phyloP scores from a whole-genome alignment of 2,113 vertebrate species.

The Addax nasomaculatus region DNA sequence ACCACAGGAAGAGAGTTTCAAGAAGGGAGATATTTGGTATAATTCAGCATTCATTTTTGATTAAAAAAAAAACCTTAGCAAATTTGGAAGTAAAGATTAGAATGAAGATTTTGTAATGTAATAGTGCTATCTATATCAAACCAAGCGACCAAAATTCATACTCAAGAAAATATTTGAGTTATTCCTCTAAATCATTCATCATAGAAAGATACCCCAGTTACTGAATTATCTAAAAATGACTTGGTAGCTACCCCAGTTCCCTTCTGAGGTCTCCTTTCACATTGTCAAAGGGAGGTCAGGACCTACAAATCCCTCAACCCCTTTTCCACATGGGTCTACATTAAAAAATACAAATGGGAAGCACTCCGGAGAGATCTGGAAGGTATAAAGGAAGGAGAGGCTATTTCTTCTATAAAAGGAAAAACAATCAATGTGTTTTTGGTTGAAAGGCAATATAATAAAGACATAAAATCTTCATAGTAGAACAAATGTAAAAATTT shows the following conservation, averaged over 20 bases:
- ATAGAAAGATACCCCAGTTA: neutral
- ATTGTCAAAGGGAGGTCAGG: neutral
- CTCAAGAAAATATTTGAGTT: neutral
- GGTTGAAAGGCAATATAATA: neutral
- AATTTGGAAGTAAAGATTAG: neutral
- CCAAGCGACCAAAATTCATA: neutral
- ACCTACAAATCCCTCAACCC: neutral
- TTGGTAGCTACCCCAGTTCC: neutral
- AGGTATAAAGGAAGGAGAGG: neutral
- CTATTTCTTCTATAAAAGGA: neutral
- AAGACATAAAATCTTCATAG: neutral
- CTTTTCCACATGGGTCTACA: neutral
- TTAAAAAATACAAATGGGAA: neutral
- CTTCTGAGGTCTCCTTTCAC: neutral
- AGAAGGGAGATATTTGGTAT: neutral
- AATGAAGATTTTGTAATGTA: neutral
- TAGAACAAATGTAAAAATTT: neutral
- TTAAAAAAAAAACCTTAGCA: neutral
- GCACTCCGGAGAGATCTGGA: neutral
- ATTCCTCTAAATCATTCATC: neutral
- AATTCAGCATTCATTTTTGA: neutral
- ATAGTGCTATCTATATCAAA: neutral
- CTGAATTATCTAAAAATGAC: neutral
- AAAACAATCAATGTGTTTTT: neutral
- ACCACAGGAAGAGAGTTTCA: neutral